A percentile compares a stretch with the other conserved stretches of the same genome.
Conservation (phyloP, 1,140 invertebrate genomes). For the Trinorchestia longiramus region DNA sequence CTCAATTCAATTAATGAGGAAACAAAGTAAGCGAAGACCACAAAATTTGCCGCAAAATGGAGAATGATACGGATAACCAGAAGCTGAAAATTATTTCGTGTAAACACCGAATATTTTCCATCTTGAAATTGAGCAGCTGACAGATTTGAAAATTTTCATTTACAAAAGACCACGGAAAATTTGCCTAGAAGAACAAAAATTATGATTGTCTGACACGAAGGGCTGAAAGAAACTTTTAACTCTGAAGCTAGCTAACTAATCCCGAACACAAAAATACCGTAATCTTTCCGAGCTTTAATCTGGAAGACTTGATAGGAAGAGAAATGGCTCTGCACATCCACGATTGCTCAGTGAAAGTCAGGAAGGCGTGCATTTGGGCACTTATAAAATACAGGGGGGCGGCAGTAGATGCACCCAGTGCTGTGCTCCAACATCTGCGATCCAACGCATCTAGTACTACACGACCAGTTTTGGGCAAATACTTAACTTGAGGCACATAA, state of each 20-base stretch:
- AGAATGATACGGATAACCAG: background rate
- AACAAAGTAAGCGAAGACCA: background rate
- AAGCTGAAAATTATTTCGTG: background rate
- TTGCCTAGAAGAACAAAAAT: background rate
- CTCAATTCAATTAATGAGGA: background rate
- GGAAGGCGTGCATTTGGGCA: slow-evolving; percentile 5
- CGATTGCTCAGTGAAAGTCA: slow-evolving; percentile 24
- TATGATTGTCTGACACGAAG: background rate
- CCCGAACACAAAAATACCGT: background rate
- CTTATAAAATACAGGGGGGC: background rate
- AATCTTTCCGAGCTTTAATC: background rate
- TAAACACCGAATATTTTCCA: background rate
- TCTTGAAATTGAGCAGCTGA: background rate
- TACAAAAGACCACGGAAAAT: background rate
- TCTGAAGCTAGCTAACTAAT: background rate
- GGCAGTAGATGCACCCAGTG: background rate
- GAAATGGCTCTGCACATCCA: background rate
- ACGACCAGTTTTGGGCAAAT: background rate
- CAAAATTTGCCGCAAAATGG: background rate
- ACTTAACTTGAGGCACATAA: background rate
- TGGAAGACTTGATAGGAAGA: background rate
- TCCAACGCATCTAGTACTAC: background rate
- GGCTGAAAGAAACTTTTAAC: background rate
- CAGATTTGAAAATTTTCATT: background rate
- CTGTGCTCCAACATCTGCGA: background rate